Percentiles rank a stretch among this genome's conserved stretches.
Conservation (phyloP, 2,797 vertebrate genomes). For the Gobio occitaniae region DNA sequence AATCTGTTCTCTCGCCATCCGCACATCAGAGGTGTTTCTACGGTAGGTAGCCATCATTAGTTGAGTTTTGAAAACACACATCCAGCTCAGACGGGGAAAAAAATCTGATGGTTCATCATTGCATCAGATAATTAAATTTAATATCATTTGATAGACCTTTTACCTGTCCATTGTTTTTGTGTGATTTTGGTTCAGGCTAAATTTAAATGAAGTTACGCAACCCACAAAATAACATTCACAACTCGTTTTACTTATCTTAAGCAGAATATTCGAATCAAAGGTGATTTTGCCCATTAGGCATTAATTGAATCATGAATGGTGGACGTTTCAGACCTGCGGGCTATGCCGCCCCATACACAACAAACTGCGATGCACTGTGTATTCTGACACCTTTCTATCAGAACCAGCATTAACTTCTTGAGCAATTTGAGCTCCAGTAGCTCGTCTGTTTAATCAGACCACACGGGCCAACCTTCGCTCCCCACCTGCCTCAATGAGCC, state of each 20-base stretch:
- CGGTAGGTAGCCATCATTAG: constrained; percentile 27
- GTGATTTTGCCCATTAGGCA: background rate
- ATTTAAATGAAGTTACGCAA: background rate
- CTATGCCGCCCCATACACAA: too few species aligned
- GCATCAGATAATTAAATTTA: background rate
- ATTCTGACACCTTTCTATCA: too few species aligned
- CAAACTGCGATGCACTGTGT: too few species aligned
- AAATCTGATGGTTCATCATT: background rate
- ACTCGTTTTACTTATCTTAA: background rate
- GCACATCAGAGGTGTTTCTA: constrained; percentile 29
- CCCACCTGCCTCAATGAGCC: too few species aligned
- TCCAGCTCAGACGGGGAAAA: too few species aligned
- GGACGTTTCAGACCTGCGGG: background rate
- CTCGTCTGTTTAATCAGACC: too few species aligned
- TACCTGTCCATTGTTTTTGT: background rate
- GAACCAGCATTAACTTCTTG: too few species aligned
- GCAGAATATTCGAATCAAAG: background rate
- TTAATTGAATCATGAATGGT: background rate
- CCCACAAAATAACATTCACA: background rate
- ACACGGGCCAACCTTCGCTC: too few species aligned
- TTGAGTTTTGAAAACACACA: background rate
- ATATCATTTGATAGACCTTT: background rate
- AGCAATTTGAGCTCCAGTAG: too few species aligned
- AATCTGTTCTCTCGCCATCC: constrained; percentile 34
- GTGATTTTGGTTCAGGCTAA: background rate